These are phyloP conservation scores for Leucoraja ocellata DNA, from an alignment of 2,797 vertebrate genomes.

Conservation along the genomic window DNA sequence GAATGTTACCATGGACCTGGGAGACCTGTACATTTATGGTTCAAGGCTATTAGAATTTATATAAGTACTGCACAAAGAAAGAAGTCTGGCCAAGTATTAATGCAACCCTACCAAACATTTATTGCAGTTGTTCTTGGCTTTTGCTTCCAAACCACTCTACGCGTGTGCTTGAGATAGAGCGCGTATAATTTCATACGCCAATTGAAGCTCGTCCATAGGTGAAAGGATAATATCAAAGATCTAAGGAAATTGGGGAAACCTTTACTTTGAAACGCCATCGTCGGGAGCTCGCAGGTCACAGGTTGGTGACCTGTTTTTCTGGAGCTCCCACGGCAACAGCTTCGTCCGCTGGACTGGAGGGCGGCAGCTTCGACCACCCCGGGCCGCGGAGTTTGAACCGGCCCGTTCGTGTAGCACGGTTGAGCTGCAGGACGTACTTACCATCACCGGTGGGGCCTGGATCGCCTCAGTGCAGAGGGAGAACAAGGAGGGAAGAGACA, in stretches of 20 bases:
- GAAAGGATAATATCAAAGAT: not conserved
- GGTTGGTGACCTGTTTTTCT: no score
- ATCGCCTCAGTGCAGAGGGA: no score
- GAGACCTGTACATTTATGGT: slow-evolving; percentile 37
- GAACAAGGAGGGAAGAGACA: no score
- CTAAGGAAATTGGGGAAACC: not conserved
- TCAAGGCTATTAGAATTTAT: slow-evolving; percentile 37
- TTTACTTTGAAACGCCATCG: not conserved
- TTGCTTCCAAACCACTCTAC: not conserved
- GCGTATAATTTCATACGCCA: not conserved
- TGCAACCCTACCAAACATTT: not conserved
- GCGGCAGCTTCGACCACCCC: no score
- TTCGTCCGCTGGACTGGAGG: no score
- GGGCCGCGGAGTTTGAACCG: no score
- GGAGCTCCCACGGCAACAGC: no score
- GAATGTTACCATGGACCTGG: slow-evolving; percentile 36
- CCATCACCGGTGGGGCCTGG: no score
- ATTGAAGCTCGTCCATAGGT: not conserved
- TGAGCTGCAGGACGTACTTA: no score
- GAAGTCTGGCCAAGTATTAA: slow-evolving; percentile 41
- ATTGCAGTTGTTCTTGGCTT: slow-evolving; percentile 33
- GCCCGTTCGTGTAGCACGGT: no score
- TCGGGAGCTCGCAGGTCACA: no score
- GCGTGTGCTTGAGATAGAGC: not conserved
- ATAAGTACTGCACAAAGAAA: slow-evolving; percentile 38